Evolutionary conservation across 2,888 invertebrate genomes (phyloP).

Genomic region (Lissocephala sabroskyi): DNA sequence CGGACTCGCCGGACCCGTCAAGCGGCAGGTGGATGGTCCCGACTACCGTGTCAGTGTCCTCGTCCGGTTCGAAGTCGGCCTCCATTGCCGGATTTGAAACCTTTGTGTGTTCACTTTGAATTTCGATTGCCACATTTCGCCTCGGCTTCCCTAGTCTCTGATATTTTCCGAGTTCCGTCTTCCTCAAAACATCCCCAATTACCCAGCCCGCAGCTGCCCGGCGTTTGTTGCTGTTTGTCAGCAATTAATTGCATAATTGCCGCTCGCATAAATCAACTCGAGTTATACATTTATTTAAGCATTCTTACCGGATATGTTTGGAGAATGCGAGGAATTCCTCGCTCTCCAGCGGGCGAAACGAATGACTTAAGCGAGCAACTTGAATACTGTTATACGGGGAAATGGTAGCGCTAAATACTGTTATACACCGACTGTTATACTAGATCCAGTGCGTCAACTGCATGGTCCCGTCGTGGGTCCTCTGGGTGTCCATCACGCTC

Average conservation of each 20-base stretch:
- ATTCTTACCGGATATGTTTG: constrained; percentile 39
- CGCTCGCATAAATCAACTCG: constrained; percentile 40
- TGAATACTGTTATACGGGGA: background rate
- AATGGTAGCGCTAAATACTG: background rate
- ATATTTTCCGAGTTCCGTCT: too few species aligned
- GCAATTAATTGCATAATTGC: constrained; percentile 60
- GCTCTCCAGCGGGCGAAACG: too few species aligned
- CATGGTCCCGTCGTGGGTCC: constrained; percentile 84
- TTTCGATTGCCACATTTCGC: too few species aligned
- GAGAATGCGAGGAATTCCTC: constrained; percentile 12
- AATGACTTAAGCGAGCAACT: constrained; percentile 19
- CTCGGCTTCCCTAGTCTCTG: too few species aligned
- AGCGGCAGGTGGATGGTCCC: too few species aligned
- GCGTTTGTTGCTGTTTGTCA: constrained; percentile 38
- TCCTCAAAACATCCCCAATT: too few species aligned
- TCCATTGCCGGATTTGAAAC: too few species aligned
- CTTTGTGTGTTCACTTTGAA: too few species aligned
- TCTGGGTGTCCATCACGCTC: constrained; percentile 87
- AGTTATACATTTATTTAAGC: constrained; percentile 7
- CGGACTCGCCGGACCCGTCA: too few species aligned
- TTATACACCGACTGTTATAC: constrained; percentile 4
- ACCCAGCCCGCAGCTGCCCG: too few species aligned
- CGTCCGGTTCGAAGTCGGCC: too few species aligned
- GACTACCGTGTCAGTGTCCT: too few species aligned
- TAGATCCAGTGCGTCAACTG: constrained; percentile 92